Evolutionary conservation across 2,113 vertebrate species (phyloP), one percentile per base, ranked within the genome.

Genomic region (Irena cyanogastra): DNA sequence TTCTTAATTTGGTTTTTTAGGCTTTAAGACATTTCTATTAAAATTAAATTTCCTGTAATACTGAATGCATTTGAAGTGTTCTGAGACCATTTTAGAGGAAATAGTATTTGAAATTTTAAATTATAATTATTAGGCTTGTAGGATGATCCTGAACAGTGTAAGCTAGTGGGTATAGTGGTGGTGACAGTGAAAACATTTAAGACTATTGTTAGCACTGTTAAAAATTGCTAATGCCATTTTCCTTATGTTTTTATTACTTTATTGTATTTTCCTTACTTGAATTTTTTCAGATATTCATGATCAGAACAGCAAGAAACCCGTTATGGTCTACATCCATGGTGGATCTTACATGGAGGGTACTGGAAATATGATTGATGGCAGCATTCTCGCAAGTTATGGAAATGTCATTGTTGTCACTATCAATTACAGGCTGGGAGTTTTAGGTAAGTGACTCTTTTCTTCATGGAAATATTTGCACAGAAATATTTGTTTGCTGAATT

Each of bases 321-420:
- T 99, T 52, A 99, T 99, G 99, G 99, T 99, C 44, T 99, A 99
- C 28, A 99, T 99, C 93, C 99, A 99, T 9, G 99, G 99, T 8
- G 99, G 99, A 37, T 99, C 99, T 6, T 99, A 99, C 88, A 99
- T 99, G 96, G 99, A 99, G 77, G 99, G 99, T 22, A 99, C 99
- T 0, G 99, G 99, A 8, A 99, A 99, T 87, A 99, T 99, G 98
- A 98, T 99, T n/a, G 99, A 99, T 68, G 99, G 99, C 64, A 99
- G 99, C 92, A 98, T 99, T 82, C 97, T 99, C 0, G 98, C 99
- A 22, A 99, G 99, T 95, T 99, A 99, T 11, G 99, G 99, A 61
- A 99, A 99, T 44, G 99, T 99, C 91, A 99, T 99, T 76, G 99
- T 99, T 84, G 96, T 99, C 84, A 99, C 99, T 37, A 96, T 99